Evolutionary conservation across 2,113 vertebrate species (phyloP), one percentile per base, ranked within the genome.

Genomic region (Anthoscopus minutus): DNA sequence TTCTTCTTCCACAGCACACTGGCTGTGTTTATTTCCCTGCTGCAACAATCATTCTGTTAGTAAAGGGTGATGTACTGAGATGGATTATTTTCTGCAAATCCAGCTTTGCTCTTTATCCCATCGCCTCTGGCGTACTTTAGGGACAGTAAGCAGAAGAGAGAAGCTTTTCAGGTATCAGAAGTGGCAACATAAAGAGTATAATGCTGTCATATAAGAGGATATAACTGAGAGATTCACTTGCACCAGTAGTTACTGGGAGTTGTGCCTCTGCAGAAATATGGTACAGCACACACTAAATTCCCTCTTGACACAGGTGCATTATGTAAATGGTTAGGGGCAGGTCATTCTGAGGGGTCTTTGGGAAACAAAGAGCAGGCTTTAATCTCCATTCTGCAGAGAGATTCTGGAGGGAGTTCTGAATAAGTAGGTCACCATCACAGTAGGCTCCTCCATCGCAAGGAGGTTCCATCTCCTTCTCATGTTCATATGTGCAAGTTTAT

Each of bases 21-120:
- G 92, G 51, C 89, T 92, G 67, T 78, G 71, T 94, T 96, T 94
- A 73, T 88, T 86, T 89, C 85, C 88, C 64, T 81, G 86, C 85
- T 69, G 30, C 67, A 95, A 77, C 78, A 80, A 62, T 71, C 23
- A 1, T 40, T 80, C 74, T 78, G 22, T 88, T 95, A 67, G 80
- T 31, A 90, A 80, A 93, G 86, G 69, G 82, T 71, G 67, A 78
- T 90, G 78, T 13, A 62, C 56, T 92, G 76, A 78, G 88, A 88
- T 88, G 92, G 95, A 95, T 96, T 96, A 92, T 93, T 96, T 92
- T 86, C 92, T 86, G 80, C 82, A 95, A 96, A 96, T 96, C 93
- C 93, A 95, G 90, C 93, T 95, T 95, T 96, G 93, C 88, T 92
- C 94, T 95, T 95, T 94, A 89, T 95, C 92, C 82, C 72, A 13